These are phyloP conservation scores for Penaeus indicus DNA, from an alignment of 1,140 invertebrate genomes.

Conservation along the genomic window DNA sequence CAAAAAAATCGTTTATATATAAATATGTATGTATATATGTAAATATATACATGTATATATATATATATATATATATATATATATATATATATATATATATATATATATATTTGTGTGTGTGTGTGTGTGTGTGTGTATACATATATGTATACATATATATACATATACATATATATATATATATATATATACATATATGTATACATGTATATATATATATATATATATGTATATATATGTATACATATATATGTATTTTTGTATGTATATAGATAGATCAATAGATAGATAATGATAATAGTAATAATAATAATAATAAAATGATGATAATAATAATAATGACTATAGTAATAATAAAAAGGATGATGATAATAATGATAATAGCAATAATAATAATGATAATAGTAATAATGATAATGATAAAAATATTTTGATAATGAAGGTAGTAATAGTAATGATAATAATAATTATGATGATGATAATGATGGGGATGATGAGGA, in stretches of 20 bases:
- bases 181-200: constrained; percentile 19
- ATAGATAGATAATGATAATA: background rate
- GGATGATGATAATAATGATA: too few species aligned
- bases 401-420: too few species aligned
- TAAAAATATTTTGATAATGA: too few species aligned
- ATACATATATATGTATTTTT: background rate
- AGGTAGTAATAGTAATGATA: too few species aligned
- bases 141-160: constrained; percentile 27
- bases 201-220: background rate
- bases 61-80: background rate
- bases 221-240: background rate
- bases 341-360: too few species aligned
- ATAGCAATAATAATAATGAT: too few species aligned
- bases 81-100: background rate
- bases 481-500: too few species aligned
- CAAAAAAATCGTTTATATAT: too few species aligned
- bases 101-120: background rate
- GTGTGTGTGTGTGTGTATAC: too few species aligned
- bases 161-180: constrained; percentile 10
- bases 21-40: background rate
- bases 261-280: background rate
- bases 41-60: background rate
- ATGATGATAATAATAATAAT: too few species aligned
- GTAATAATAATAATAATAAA: too few species aligned
- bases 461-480: too few species aligned